Evolutionary conservation across 2,113 vertebrate species (phyloP), one percentile per base, ranked within the genome.

Genomic region (Dasyurus viverrinus): DNA sequence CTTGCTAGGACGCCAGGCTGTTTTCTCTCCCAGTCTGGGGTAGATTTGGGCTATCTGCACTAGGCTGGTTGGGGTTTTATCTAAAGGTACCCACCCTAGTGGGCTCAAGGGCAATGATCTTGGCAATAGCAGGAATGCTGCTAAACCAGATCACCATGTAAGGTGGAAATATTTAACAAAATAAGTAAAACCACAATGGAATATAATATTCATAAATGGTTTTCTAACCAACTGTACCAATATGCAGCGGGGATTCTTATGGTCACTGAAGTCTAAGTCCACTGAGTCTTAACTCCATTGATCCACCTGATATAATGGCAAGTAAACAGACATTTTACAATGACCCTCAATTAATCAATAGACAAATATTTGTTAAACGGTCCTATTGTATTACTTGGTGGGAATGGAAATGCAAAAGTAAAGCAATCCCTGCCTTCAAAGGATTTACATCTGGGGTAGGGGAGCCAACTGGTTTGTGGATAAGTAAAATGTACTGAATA

Each of bases 1-100:
- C 54, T 96, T 96, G 89, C 97, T 54, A 90, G 89, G 93, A 95
- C 30, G 4, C 8, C 2, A 1, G 36, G 55, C n/a, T 54, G 22
- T n/a, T 30, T 84, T 19, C 36, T 84, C 19, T 22, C 23, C 42
- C n/a, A 84, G 23, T 7, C 19, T 19, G 8, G 6, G 5, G 19
- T 22, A 84, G 36, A 22, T 42, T 84, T 76, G 19, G 36, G 36
- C 68, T 84, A 22, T 8, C 19, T 84, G 7, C 68, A 8, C n/a
- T 84, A 84, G 42, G 42, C 6, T 42, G 22, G n/a, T 23, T 36
- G 42, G n/a, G 36, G n/a, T 16, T 84, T 84, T 84, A 84, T 22
- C 36, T 22, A 84, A 42, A 42, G 19, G 36, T 22, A n/a, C 36
- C 36, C 19, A 76, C 68, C 68, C 36, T 36, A 68, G 30, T 14